Evolutionary conservation across 2,113 vertebrate species (phyloP), one percentile per base, ranked within the genome.

Genomic region (Pelobates fuscus): DNA sequence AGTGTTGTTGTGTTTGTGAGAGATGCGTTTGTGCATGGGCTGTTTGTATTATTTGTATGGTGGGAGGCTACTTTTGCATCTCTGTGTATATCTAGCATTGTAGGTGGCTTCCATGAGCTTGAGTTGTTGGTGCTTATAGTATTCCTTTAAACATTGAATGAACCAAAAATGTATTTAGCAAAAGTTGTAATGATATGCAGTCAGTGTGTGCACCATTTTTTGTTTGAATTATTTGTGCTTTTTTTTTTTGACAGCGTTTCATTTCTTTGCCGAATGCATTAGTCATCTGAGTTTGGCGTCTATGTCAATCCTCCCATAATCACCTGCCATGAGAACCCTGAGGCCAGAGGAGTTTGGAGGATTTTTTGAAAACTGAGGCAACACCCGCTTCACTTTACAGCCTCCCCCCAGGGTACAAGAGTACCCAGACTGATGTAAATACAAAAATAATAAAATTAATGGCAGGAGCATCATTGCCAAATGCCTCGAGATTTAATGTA

Each of bases 391-490:
- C n/a, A 20, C 18, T 27, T 71, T 18, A 20, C 27, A 20, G 20
- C 18, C 18, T 49, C 25, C 57, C 37, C 41, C 18, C 3, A 57
- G 69, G 69, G 17, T 14, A 18, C 41, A 20, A 5, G 52, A 46
- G 69, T 25, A 18, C 69, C 41, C 23, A 46, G 59, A 41, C 57
- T 61, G 43, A 49, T 27, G 58, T 61, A 61, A 61, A 5, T 37
- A 70, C 59, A 17, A 37, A 20, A 41, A 25, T 2, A 21, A 60
- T 46, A 30, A 27, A 25, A 49, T 27, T 43, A 37, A 46, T 61
- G 57, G n/a, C 57, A 49, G 44, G 4, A 18, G 8, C 5, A 11
- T 4, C 44, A 49, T 37, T 10, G 44, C 44, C 17, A 49, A 49
- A 17, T 18, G 12, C 44, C 44, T 17, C 8, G 17, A 49, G 44